These are phyloP conservation scores for Oryzias melastigma DNA, from an alignment of 2,113 vertebrate genomes.

Conservation along the genomic window DNA sequence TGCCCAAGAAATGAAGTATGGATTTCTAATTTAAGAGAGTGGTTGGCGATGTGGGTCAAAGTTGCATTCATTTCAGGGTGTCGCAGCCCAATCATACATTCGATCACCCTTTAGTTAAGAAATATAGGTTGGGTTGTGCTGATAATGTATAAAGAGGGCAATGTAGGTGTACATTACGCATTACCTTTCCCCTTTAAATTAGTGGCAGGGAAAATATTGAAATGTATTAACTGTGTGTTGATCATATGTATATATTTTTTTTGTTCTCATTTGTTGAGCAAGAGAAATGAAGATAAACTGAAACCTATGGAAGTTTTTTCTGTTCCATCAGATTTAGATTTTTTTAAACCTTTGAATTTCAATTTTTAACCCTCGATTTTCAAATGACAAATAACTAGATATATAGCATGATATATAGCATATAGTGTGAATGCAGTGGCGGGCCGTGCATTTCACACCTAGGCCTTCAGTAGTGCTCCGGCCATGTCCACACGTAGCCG, in stretches of 20 bases:
- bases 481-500: too few relatives aligned
- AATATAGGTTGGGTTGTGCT: conserved; percentile 56
- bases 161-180: conserved; percentile 59
- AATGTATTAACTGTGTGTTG: conserved; percentile 60
- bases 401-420: too few relatives aligned
- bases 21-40: conserved; percentile 74
- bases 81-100: conserved; percentile 48
- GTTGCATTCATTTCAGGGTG: conserved; percentile 65
- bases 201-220: conserved; percentile 53
- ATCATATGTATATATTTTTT: conserved; percentile 41
- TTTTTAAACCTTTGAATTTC: too few relatives aligned
- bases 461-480: too few relatives aligned
- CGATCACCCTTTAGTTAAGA: conserved; percentile 53
- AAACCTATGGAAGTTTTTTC: neutral
- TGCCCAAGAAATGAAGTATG: conserved; percentile 75
- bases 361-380: too few relatives aligned
- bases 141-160: conserved; percentile 56
- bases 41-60: conserved; percentile 71
- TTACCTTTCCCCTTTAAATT: conserved; percentile 54
- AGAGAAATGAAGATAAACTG: neutral
- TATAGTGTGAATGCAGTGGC: too few relatives aligned
- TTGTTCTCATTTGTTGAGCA: conserved; percentile 35
- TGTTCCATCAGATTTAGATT: too few relatives aligned
- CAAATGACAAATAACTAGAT: too few relatives aligned
- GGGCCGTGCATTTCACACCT: too few relatives aligned